Evolutionary conservation across 2,113 vertebrate genomes (phyloP).

Genomic region (Onychorhynchus coronatus): DNA sequence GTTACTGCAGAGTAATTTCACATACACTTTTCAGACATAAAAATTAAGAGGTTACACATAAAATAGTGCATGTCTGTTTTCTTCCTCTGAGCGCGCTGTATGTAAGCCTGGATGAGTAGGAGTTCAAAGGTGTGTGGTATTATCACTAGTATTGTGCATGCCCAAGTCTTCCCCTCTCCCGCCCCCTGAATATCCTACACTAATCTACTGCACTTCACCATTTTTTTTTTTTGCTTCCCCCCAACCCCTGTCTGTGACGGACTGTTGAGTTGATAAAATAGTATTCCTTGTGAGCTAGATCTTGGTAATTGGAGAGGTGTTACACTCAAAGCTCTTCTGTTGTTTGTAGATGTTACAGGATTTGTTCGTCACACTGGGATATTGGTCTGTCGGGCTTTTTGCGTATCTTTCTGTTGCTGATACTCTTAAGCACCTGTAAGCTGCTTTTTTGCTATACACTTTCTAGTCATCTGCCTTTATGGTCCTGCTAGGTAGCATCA

Average conservation of each 20-base stretch:
- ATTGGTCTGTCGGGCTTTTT: background rate
- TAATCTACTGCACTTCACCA: background rate
- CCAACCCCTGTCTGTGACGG: background rate
- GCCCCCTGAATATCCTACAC: background rate
- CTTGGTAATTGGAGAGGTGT: background rate
- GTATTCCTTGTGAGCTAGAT: background rate
- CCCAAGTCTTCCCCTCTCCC: background rate
- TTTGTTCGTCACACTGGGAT: background rate
- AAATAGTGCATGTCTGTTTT: background rate
- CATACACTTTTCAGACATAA: background rate
- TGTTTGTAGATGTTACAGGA: background rate
- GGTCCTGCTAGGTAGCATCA: background rate
- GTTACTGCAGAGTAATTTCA: background rate
- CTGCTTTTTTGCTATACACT: background rate
- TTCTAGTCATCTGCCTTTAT: background rate
- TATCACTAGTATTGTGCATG: background rate
- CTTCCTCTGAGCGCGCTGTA: background rate
- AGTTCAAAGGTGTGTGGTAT: background rate
- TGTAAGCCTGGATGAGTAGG: background rate
- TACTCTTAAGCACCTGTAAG: background rate
- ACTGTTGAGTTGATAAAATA: background rate
- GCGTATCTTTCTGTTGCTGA: background rate
- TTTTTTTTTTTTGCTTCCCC: fast-evolving
- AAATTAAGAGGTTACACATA: background rate
- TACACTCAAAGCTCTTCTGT: background rate